Percentiles rank a stretch among this genome's conserved stretches.
Conservation (phyloP, 2,797 vertebrate species). For the Enteromius mattozi region DNA sequence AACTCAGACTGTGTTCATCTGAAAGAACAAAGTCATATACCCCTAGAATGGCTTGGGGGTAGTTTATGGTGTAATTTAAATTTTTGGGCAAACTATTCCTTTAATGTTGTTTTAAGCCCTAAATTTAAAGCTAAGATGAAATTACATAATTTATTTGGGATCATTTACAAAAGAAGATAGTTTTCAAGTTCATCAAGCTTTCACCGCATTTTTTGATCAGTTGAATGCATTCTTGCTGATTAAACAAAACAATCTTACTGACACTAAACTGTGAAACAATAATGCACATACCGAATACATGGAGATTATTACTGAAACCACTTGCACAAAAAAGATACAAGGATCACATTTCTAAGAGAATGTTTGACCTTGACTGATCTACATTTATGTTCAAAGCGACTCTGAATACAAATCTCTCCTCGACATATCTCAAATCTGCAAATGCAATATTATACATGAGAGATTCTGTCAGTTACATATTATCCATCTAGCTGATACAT, state of each 20-base stretch:
- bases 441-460: not conserved
- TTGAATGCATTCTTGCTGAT: not conserved
- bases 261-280: not conserved
- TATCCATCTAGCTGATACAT: slow-evolving; percentile 3
- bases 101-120: too few relatives aligned
- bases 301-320: not conserved
- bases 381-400: slow-evolving; percentile 4
- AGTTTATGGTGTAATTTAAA: too few relatives aligned
- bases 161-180: not conserved
- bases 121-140: not conserved
- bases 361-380: slow-evolving; percentile 16
- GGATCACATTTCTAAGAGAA: not conserved
- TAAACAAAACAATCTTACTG: not conserved
- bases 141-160: not conserved
- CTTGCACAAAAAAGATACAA: not conserved
- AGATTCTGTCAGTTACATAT: slow-evolving; percentile 3
- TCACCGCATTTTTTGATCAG: not conserved
- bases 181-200: not conserved
- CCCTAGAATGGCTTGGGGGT: too few relatives aligned
- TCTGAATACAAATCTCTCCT: not conserved
- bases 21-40: too few relatives aligned
- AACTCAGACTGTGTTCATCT: too few relatives aligned
- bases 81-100: too few relatives aligned
- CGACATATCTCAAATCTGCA: not conserved
- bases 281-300: not conserved